phyloP scores from a whole-genome alignment of 2,888 invertebrate genomes.

The Campoplex capitator region DNA sequence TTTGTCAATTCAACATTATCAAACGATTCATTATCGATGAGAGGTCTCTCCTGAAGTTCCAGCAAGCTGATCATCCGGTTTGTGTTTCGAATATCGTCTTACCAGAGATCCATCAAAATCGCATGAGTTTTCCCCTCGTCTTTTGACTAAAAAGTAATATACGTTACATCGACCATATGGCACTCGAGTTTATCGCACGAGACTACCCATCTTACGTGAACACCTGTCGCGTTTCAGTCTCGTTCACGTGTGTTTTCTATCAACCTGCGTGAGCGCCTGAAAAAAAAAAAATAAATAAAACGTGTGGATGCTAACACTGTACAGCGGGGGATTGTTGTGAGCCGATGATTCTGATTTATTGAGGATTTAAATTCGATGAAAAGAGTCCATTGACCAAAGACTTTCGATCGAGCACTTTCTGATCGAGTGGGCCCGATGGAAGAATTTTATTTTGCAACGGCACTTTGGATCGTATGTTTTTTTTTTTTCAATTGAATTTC shows the following conservation, averaged over 20 bases:
- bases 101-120: slow-evolving; percentile 73
- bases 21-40: slow-evolving; percentile 16
- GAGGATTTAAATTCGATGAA: neutral
- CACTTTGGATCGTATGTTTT: neutral
- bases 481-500: neutral
- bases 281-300: neutral
- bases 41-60: slow-evolving; percentile 24
- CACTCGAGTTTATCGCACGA: slow-evolving; percentile 59
- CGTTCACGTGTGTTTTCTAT: slow-evolving; percentile 9
- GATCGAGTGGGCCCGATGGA: neutral
- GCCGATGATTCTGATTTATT: slow-evolving; percentile 5
- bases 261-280: neutral
- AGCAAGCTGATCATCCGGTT: slow-evolving; percentile 10
- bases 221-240: slow-evolving; percentile 73
- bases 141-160: slow-evolving; percentile 36
- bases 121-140: slow-evolving; percentile 16
- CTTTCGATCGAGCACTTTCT: neutral
- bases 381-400: neutral
- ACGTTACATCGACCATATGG: slow-evolving; percentile 76
- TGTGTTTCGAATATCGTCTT: slow-evolving; percentile 68
- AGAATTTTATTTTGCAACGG: neutral
- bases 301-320: slow-evolving; percentile 5
- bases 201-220: slow-evolving; percentile 77
- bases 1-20: neutral
- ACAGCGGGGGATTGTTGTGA: neutral